phyloP scores from a whole-genome alignment of 2,888 invertebrate genomes.

The Acanthopleura granulata region DNA sequence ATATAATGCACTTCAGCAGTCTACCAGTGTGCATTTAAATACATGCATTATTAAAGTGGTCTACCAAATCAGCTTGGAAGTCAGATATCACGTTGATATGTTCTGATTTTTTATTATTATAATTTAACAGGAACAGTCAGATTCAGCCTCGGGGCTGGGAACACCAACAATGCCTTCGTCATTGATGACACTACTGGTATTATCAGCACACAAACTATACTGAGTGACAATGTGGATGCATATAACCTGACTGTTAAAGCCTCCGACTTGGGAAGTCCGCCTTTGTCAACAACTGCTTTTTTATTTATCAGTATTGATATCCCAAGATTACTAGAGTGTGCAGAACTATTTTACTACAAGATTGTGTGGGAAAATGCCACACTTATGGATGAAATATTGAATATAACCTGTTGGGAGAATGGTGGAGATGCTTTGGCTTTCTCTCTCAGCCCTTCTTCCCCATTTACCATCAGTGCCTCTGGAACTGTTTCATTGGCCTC shows the following conservation, averaged over 20 bases:
- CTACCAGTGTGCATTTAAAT: no score
- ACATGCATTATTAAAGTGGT: no score
- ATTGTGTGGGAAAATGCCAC: slow-evolving; percentile 32
- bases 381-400: slow-evolving; percentile 27
- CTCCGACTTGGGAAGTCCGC: slow-evolving; percentile 31
- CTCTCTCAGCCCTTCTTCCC: background rate
- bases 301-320: slow-evolving; percentile 42
- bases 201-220: slow-evolving; percentile 31
- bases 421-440: slow-evolving; percentile 30
- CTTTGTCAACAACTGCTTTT: slow-evolving; percentile 31
- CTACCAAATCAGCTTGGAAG: no score
- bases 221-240: slow-evolving; percentile 31
- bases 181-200: slow-evolving; percentile 25
- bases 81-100: no score
- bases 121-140: slow-evolving; percentile 24
- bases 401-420: slow-evolving; percentile 37
- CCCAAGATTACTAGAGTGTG: slow-evolving; percentile 43
- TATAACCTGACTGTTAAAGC: slow-evolving; percentile 42
- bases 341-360: slow-evolving; percentile 22
- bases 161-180: slow-evolving; percentile 19
- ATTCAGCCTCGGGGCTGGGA: background rate
- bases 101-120: no score
- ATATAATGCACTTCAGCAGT: no score
- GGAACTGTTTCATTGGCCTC: slow-evolving; percentile 28
- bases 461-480: slow-evolving; percentile 13